Conservation (phyloP, 2,113 vertebrate genomes). For the Tetraodon nigroviridis region DNA sequence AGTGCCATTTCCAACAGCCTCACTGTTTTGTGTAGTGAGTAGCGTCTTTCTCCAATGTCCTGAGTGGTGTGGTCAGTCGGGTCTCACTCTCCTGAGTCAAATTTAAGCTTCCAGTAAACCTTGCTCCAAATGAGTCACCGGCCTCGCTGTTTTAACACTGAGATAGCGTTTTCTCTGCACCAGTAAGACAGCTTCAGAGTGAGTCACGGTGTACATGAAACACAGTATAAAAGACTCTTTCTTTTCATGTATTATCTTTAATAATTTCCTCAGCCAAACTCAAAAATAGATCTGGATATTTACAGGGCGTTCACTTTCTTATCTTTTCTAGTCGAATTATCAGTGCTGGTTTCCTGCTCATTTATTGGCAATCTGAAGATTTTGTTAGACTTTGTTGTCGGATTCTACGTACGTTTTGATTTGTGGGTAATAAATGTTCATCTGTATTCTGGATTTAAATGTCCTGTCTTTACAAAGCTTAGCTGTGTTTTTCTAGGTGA, state of each 20-base stretch:
- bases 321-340: not conserved
- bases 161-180: conserved; percentile 7
- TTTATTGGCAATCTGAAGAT: not conserved
- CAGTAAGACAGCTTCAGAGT: conserved; percentile 18
- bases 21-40: too few species aligned
- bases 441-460: not conserved
- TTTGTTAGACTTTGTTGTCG: not conserved
- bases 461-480: conserved; percentile 6
- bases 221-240: conserved; percentile 9
- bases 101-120: conserved; percentile 32
- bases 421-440: not conserved
- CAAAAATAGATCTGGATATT: conserved; percentile 18
- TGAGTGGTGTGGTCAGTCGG: not conserved
- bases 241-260: not conserved
- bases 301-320: not conserved
- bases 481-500: conserved; percentile 76
- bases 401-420: too few species aligned
- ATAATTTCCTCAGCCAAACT: conserved; percentile 4
- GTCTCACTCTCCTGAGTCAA: conserved; percentile 11
- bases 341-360: not conserved
- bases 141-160: not conserved
- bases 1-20: too few species aligned
- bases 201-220: conserved; percentile 42
- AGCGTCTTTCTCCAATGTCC: not conserved
- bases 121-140: conserved; percentile 49